phyloP scores from a whole-genome alignment of 2,888 invertebrate genomes.

The Oithona nana region DNA sequence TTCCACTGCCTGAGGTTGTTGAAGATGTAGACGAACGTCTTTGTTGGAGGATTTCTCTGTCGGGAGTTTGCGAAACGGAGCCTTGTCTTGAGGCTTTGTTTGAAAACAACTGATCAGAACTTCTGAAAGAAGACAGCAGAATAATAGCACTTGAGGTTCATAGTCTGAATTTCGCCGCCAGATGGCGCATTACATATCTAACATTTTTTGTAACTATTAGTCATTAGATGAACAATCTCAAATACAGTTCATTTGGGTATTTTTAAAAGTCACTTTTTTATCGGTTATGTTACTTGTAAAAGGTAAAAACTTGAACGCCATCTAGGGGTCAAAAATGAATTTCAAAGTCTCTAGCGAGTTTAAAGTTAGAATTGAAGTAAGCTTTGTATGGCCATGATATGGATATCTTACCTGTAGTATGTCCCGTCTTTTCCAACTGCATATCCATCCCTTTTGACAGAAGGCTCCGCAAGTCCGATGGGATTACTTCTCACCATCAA shows the following conservation, averaged over 20 bases:
- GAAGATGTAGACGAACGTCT: background rate
- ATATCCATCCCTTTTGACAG: slow-evolving; percentile 12
- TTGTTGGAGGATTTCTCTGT: no score
- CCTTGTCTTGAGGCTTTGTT: no score
- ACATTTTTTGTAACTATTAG: no score
- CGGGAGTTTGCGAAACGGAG: no score
- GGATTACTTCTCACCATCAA: slow-evolving; percentile 15
- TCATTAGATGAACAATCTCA: no score
- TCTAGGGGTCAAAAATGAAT: background rate
- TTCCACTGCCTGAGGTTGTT: background rate
- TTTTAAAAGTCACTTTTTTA: no score
- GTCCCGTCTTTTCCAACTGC: slow-evolving; percentile 15
- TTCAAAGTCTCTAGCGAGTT: background rate
- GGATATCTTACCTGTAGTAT: background rate
- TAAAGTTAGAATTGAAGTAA: background rate
- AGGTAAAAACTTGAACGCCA: background rate
- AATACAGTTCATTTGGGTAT: no score
- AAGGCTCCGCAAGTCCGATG: slow-evolving; percentile 14
- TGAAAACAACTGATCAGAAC: background rate
- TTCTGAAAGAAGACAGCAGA: background rate
- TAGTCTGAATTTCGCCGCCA: no score
- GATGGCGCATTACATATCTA: no score
- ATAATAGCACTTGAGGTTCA: background rate
- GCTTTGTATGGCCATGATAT: no score
- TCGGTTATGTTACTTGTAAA: no score